Evolutionary conservation across 2,797 vertebrate species (phyloP).

Genomic region (Myotis pilosus): DNA sequence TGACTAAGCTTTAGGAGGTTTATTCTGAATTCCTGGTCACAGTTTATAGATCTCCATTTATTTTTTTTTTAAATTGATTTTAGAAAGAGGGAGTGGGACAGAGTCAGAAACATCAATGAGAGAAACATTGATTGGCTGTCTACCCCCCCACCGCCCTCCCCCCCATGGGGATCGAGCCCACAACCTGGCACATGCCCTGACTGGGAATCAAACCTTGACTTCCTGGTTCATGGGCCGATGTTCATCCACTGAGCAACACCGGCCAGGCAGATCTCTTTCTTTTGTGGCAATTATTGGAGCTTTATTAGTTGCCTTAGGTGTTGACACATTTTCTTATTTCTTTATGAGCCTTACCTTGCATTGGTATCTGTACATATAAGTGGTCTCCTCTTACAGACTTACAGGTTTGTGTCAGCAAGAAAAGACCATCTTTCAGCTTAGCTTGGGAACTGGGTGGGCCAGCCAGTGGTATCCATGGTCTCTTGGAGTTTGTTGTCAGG

Average conservation of each 20-base stretch:
- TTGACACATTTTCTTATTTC: background rate
- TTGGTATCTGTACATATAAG: background rate
- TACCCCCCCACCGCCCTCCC: rapidly evolving
- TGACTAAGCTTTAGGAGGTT: background rate
- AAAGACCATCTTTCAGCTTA: background rate
- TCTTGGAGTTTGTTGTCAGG: background rate
- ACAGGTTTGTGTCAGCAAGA: background rate
- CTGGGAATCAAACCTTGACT: background rate
- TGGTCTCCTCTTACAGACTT: background rate
- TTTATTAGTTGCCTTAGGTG: background rate
- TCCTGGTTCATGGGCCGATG: too few species aligned
- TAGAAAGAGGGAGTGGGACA: background rate
- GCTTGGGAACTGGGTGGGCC: background rate
- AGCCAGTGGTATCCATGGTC: background rate
- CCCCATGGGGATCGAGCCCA: background rate
- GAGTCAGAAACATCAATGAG: background rate
- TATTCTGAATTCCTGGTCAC: background rate
- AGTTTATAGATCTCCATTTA: background rate
- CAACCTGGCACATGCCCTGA: too few species aligned
- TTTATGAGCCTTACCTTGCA: background rate
- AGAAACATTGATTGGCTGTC: background rate
- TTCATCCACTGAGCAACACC: background rate
- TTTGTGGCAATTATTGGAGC: background rate
- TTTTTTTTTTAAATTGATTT: background rate
- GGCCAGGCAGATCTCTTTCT: background rate